phyloP scores from a whole-genome alignment of 1,140 invertebrate species.

The Trachelipus rathkii region DNA sequence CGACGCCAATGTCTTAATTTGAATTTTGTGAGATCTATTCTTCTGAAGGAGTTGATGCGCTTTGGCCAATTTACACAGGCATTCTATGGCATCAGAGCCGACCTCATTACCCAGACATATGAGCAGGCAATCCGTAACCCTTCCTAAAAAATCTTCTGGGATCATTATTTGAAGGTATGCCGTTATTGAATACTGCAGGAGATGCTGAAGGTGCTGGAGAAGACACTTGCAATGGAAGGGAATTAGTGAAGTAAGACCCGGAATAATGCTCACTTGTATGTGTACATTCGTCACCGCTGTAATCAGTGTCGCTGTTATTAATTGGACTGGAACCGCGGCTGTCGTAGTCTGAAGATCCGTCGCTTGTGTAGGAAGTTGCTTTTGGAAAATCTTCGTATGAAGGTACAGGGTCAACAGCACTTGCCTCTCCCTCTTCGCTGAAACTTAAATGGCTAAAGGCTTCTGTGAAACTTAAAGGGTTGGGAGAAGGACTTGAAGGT shows the following conservation, averaged over 20 bases:
- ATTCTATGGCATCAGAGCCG: neutral
- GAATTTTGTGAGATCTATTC: neutral
- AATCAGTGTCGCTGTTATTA: neutral
- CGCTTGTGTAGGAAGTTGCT: neutral
- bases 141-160: neutral
- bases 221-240: neutral
- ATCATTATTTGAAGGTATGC: neutral
- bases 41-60: neutral
- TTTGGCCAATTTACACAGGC: neutral
- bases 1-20: too few relatives aligned
- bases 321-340: neutral
- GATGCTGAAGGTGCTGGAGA: neutral
- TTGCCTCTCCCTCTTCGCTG: neutral
- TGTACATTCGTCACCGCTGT: neutral
- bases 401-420: neutral
- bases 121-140: neutral
- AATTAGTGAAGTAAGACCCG: neutral
- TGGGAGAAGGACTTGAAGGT: neutral
- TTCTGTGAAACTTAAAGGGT: neutral
- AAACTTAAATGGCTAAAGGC: slow-evolving; percentile 5
- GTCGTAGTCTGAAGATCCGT: slow-evolving; percentile 3
- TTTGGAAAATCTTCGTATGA: neutral
- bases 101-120: neutral
- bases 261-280: neutral
- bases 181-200: neutral